A percentile compares a stretch with the other conserved stretches of the same genome.
Evolutionary conservation across 2,113 vertebrate species (phyloP).

Genomic region (Cygnus atratus): DNA sequence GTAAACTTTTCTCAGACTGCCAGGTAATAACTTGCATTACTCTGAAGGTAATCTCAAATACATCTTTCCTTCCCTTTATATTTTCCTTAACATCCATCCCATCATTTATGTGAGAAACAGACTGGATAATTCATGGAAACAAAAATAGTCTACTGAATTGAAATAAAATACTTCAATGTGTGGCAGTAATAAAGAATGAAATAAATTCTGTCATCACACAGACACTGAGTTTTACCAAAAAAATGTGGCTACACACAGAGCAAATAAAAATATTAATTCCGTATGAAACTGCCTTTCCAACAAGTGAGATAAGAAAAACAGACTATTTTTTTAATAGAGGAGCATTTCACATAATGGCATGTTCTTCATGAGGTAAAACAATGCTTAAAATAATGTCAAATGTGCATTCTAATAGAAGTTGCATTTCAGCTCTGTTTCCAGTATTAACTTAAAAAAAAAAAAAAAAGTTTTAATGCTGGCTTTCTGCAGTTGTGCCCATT

Average conservation of each 20-base stretch:
- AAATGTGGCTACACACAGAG: slow-evolving; percentile 11
- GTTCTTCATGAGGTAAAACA: not conserved
- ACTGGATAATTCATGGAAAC: slow-evolving; percentile 71
- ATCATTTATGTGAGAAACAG: slow-evolving; percentile 29
- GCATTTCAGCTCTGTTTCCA: not conserved
- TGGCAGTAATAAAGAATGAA: slow-evolving; percentile 64
- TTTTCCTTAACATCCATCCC: slow-evolving; percentile 19
- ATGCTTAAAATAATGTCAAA: not conserved
- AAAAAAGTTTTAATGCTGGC: not conserved
- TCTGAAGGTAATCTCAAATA: slow-evolving; percentile 60
- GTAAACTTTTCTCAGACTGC: slow-evolving; percentile 52
- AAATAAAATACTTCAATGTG: slow-evolving; percentile 60
- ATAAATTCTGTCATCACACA: slow-evolving; percentile 71
- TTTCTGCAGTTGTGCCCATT: not conserved
- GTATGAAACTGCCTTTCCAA: not conserved
- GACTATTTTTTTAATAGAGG: not conserved
- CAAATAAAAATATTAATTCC: slow-evolving; percentile 60
- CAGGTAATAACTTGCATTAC: slow-evolving; percentile 63
- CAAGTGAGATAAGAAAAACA: slow-evolving; percentile 2
- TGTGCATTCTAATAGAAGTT: not conserved
- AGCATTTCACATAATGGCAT: not conserved
- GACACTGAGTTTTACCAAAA: slow-evolving; percentile 46
- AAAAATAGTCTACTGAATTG: slow-evolving; percentile 57
- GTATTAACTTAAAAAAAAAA: not conserved
- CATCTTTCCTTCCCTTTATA: slow-evolving; percentile 50